These are phyloP conservation scores for Drosophila nigromelanica DNA, from an alignment of 1,140 invertebrate species.

Conservation along the genomic window DNA sequence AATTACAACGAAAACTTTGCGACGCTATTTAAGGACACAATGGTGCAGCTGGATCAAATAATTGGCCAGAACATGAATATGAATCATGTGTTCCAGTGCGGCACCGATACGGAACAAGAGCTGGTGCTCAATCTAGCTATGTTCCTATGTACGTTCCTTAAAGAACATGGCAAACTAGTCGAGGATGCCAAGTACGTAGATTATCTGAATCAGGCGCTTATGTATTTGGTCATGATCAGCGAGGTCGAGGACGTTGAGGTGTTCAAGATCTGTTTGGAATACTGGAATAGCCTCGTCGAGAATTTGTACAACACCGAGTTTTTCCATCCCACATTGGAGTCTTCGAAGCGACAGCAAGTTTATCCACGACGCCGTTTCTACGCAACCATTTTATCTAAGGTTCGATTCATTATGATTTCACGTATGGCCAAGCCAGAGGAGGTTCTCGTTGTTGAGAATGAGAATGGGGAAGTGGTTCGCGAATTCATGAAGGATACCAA, in stretches of 20 bases:
- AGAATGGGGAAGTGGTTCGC: conserved; percentile 99
- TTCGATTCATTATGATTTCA: conserved; percentile 99
- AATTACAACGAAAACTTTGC: conserved; percentile 97
- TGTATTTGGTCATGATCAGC: conserved; percentile 98
- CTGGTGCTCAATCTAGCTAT: conserved; percentile 99
- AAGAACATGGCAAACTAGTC: conserved; percentile 96
- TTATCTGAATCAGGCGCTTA: conserved; percentile 91
- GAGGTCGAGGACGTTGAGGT: conserved; percentile 99
- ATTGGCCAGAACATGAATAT: conserved; percentile 96
- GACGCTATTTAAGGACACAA: conserved; percentile 94
- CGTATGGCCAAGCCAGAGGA: conserved; percentile 99
- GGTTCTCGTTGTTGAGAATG: conserved; percentile 99
- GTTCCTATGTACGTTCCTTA: conserved; percentile 98
- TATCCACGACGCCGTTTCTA: conserved; percentile 89
- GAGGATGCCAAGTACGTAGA: conserved; percentile 91
- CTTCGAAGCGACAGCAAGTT: conserved; percentile 79
- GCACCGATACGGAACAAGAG: conserved; percentile 98
- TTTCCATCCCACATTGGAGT: conserved; percentile 83
- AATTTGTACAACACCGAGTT: conserved; percentile 95
- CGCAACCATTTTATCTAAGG: conserved; percentile 92
- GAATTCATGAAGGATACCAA: conserved; percentile 99
- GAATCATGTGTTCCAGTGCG: conserved; percentile 95
- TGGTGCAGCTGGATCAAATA: conserved; percentile 96
- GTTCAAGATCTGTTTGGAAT: conserved; percentile 99
- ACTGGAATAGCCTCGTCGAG: conserved; percentile 97